Percentiles rank a stretch among this genome's conserved stretches.
phyloP scores from a whole-genome alignment of 2,888 invertebrate genomes.

The Folsomia candida region DNA sequence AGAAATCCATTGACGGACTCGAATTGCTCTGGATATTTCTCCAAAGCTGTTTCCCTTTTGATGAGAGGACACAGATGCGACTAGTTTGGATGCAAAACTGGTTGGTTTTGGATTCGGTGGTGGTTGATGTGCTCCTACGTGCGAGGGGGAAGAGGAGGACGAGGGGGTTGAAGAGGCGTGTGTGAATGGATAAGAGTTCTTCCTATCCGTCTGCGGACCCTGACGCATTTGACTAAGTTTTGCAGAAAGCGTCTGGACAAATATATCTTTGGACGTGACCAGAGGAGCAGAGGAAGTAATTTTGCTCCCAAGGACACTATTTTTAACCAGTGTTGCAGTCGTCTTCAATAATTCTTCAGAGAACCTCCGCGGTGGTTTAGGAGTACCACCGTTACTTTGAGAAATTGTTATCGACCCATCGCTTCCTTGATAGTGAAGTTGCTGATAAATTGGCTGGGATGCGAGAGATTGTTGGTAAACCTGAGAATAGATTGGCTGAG shows the following conservation, averaged over 20 bases:
- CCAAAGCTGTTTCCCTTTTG: constrained; percentile 40
- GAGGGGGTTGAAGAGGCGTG: too few relatives aligned
- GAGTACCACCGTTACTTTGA: constrained; percentile 14
- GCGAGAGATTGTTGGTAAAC: constrained; percentile 58
- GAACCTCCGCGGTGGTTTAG: constrained; percentile 39
- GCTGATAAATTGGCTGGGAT: constrained; percentile 43
- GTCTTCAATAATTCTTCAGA: constrained; percentile 47
- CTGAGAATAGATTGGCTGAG: constrained; percentile 47
- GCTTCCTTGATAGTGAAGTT: constrained; percentile 14
- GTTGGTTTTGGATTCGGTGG: constrained; percentile 23
- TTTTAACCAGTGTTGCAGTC: constrained; percentile 45
- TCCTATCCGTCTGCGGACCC: constrained; percentile 29
- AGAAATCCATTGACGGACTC: constrained; percentile 69
- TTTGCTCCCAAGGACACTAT: constrained; percentile 44
- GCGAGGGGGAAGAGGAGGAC: too few relatives aligned
- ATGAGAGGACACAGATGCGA: constrained; percentile 34
- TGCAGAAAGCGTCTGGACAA: constrained; percentile 47
- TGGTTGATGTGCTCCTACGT: constrained; percentile 13
- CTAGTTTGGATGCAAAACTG: constrained; percentile 40
- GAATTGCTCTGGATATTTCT: constrained; percentile 50
- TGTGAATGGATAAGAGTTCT: constrained; percentile 18
- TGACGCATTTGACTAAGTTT: constrained; percentile 47
- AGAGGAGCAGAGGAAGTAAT: constrained; percentile 46
- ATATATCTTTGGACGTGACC: constrained; percentile 45
- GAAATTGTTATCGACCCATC: background rate